A percentile compares a stretch with the other conserved stretches of the same genome.
These are phyloP conservation scores for Drosophila mauritiana DNA, from an alignment of 1,140 invertebrate genomes.

Conservation along the genomic window DNA sequence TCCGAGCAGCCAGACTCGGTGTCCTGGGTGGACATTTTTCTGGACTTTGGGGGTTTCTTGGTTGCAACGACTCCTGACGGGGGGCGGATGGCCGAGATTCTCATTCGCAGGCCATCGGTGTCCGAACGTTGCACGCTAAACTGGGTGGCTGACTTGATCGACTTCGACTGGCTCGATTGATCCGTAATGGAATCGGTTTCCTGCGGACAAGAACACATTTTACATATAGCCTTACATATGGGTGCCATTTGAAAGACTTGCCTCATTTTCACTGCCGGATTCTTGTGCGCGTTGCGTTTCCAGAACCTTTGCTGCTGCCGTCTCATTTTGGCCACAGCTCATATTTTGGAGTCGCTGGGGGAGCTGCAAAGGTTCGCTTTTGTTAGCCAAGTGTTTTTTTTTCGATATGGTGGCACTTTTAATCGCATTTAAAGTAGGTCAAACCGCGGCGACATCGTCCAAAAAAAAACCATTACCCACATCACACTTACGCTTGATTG, in stretches of 20 bases:
- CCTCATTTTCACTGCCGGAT: slow-evolving; percentile 83
- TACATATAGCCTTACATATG: not conserved
- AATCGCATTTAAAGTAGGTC: slow-evolving; percentile 73
- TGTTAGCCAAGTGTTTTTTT: slow-evolving; percentile 20
- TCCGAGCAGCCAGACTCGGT: slow-evolving; percentile 36
- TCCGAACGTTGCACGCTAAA: slow-evolving; percentile 83
- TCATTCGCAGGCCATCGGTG: slow-evolving; percentile 79
- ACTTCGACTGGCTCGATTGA: slow-evolving; percentile 77
- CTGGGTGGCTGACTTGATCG: slow-evolving; percentile 78
- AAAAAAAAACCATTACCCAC: slow-evolving; percentile 19
- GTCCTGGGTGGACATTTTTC: slow-evolving; percentile 51
- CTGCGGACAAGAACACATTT: slow-evolving; percentile 25
- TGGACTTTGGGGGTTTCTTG: slow-evolving; percentile 24
- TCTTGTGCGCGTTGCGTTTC: slow-evolving; percentile 76
- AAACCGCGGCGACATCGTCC: slow-evolving; percentile 49
- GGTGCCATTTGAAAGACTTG: slow-evolving; percentile 15
- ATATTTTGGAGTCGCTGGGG: slow-evolving; percentile 71
- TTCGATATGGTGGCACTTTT: slow-evolving; percentile 28
- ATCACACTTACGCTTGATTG: slow-evolving; percentile 64
- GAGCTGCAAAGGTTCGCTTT: slow-evolving; percentile 33
- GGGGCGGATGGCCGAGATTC: slow-evolving; percentile 80
- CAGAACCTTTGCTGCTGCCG: slow-evolving; percentile 81
- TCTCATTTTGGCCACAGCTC: slow-evolving; percentile 83
- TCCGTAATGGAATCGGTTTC: slow-evolving; percentile 79
- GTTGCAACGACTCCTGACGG: slow-evolving; percentile 19